Evolutionary conservation across 2,797 vertebrate genomes (phyloP).

Genomic region (Peromyscus melanophrys): DNA sequence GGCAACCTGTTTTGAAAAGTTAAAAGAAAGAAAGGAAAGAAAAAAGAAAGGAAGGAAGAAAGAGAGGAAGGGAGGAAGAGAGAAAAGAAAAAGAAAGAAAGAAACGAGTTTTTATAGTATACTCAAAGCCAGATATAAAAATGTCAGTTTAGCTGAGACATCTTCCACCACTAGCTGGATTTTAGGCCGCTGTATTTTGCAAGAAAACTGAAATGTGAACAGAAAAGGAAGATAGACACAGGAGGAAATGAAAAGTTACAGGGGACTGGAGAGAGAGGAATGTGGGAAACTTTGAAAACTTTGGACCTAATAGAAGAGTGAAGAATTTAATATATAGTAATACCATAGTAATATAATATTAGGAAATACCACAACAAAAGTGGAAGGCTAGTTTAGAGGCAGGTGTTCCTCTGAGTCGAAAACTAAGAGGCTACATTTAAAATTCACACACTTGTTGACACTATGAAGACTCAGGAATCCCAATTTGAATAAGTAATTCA

Average conservation of each 20-base stretch:
- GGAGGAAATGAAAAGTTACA: slow-evolving; percentile 15
- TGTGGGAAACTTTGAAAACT: not conserved
- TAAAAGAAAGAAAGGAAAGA: not conserved
- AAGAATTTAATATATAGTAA: not conserved
- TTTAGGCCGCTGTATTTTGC: slow-evolving; percentile 20
- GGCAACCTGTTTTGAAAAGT: not conserved
- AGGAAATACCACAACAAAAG: not conserved
- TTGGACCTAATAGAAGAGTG: not conserved
- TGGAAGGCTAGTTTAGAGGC: not conserved
- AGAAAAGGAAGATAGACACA: not conserved
- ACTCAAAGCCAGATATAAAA: slow-evolving; percentile 26
- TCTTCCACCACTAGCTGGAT: not conserved
- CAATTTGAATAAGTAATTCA: not conserved
- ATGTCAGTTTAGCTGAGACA: not conserved
- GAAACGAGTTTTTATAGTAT: not conserved
- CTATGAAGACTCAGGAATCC: not conserved
- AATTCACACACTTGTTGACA: not conserved
- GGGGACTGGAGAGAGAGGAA: not conserved
- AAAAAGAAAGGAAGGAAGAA: not conserved
- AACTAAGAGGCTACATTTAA: not conserved
- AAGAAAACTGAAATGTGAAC: not conserved
- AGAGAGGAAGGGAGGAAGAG: not conserved
- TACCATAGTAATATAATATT: not conserved
- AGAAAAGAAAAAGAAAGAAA: not conserved
- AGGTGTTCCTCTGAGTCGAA: not conserved